phyloP scores from a whole-genome alignment of 1,140 invertebrate genomes.

The Pseudomyrmex flavicornis region DNA sequence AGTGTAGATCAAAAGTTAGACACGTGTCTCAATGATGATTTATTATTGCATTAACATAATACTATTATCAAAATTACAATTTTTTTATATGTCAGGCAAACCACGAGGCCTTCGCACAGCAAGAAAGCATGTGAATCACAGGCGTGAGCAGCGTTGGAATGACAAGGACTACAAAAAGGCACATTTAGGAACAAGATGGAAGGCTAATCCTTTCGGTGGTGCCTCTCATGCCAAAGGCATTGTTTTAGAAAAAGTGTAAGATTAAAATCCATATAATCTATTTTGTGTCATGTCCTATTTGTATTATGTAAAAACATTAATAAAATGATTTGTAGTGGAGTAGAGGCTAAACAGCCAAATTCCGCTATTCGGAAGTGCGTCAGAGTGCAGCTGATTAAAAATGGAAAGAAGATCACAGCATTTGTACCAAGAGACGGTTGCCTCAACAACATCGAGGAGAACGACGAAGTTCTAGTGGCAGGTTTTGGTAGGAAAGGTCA shows the following conservation, averaged over 20 bases:
- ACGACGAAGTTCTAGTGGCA: slow-evolving; percentile 99
- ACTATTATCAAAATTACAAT: too few species aligned
- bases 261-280: neutral
- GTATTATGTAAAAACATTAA: too few species aligned
- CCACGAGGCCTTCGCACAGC: slow-evolving; percentile 99
- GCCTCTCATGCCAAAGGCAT: slow-evolving; percentile 99
- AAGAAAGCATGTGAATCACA: slow-evolving; percentile 98
- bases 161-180: slow-evolving; percentile 99
- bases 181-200: slow-evolving; percentile 99
- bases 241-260: slow-evolving; percentile 99
- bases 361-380: slow-evolving; percentile 99
- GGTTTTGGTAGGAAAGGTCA: slow-evolving; percentile 99
- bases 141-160: slow-evolving; percentile 98
- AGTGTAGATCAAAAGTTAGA: too few species aligned
- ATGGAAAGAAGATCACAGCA: slow-evolving; percentile 99
- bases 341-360: slow-evolving; percentile 99
- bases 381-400: slow-evolving; percentile 99
- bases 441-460: slow-evolving; percentile 99
- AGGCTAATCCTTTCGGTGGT: slow-evolving; percentile 99
- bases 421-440: slow-evolving; percentile 99
- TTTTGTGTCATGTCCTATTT: too few species aligned
- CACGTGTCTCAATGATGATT: too few species aligned
- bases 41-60: too few species aligned
- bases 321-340: slow-evolving; percentile 90
- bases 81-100: slow-evolving; percentile 90